Conservation (phyloP, 2,888 invertebrate genomes). For the Yponomeuta sedellus region DNA sequence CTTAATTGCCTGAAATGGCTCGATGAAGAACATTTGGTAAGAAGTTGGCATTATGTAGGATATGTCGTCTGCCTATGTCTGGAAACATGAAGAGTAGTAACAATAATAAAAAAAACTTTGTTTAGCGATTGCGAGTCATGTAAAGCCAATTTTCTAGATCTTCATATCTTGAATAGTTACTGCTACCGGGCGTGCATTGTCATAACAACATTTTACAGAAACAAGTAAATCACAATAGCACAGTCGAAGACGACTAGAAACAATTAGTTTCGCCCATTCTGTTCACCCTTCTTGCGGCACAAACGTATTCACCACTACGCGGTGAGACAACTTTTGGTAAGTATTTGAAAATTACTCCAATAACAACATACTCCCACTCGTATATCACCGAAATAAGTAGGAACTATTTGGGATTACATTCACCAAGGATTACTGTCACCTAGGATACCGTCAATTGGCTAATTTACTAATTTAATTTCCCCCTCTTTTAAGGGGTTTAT, state of each 20-base stretch:
- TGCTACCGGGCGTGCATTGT: background rate
- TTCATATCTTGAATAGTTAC: background rate
- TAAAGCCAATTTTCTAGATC: too few species aligned
- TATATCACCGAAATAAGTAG: too few species aligned
- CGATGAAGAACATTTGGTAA: too few species aligned
- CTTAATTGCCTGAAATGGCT: too few species aligned
- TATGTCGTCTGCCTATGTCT: background rate
- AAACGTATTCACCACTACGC: background rate
- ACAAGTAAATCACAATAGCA: conserved; percentile 1
- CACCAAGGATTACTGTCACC: too few species aligned
- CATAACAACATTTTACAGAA: background rate
- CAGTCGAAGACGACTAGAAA: background rate
- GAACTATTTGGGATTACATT: too few species aligned
- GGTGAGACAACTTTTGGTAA: background rate
- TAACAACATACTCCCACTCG: background rate
- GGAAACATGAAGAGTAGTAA: too few species aligned
- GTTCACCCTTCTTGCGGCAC: background rate
- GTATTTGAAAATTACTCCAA: background rate
- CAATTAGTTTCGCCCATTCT: conserved; percentile 9
- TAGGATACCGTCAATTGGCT: too few species aligned
- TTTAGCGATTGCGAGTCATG: background rate
- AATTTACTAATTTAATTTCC: too few species aligned
- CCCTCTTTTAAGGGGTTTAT: too few species aligned
- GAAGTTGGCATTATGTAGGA: too few species aligned
- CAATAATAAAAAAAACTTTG: too few species aligned